Evolutionary conservation across 2,113 vertebrate genomes (phyloP), one percentile per base, ranked within the genome.

Genomic region (Halcyon senegalensis): DNA sequence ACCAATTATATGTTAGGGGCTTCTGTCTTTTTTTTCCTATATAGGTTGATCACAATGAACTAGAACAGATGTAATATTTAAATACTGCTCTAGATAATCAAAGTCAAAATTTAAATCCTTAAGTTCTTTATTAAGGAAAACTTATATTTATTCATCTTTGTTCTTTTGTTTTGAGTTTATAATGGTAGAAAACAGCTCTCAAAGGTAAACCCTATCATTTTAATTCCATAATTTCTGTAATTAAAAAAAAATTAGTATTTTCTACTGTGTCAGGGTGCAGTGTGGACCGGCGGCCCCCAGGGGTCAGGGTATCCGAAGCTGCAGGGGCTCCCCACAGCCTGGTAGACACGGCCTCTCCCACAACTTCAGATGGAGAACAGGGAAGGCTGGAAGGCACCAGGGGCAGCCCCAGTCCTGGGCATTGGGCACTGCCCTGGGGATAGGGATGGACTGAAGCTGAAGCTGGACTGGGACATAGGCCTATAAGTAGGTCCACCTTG

Each of bases 371-470:
- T 16, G n/a, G 13, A 48, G 37, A 53, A 16, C 16, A 25, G 16
- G 9, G 44, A 51, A 27, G 19, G 16, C 19, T 5, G 5, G n/a
- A 53, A 25, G 10, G 5, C 30, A 72, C 3, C 4, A 3, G 8
- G 25, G 5, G 5, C 14, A 41, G 27, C 9, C 16, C 7, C 21
- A 30, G 17, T 0, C 1, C 37, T 11, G 13, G 31, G 8, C 21
- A 13, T 0, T 10, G n/a, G 46, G 18, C 8, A 2, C 12, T 7
- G 7, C 13, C 59, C 59, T 58, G 33, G 21, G 2, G 1, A 21
- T 7, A 7, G 13, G 11, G 31, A 21, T 3, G 8, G 8, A 10
- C 18, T 3, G 1, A n/a, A 51, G 30, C 16, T 20, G 6, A 31
- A 51, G 30, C 16, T 20, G 6, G 31, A 13, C 35, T 4, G 10